Evolutionary conservation across 2,888 invertebrate species (phyloP).

Genomic region (Lamellibrachia columna): DNA sequence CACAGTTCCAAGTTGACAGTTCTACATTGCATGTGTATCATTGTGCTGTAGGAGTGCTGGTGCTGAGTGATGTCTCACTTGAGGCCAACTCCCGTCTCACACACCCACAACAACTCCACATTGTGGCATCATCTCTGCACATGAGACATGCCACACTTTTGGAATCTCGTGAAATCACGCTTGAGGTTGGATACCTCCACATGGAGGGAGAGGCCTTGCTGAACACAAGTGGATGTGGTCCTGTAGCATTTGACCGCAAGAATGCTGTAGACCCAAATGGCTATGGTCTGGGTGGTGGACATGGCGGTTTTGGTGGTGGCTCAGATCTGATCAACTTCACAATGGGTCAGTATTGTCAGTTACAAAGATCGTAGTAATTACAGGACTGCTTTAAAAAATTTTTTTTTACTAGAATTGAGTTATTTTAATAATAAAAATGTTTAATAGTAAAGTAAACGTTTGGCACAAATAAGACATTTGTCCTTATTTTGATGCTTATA

Average conservation of each 20-base stretch:
- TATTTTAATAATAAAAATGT: background rate
- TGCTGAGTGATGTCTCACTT: conserved; percentile 44
- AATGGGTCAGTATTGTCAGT: background rate
- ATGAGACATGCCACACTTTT: conserved; percentile 47
- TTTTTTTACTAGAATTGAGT: background rate
- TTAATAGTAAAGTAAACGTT: no score
- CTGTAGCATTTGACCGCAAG: background rate
- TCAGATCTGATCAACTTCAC: background rate
- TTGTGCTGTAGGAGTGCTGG: conserved; percentile 42
- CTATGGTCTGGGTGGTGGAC: conserved; percentile 26
- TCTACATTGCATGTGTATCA: background rate
- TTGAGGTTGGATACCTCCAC: conserved; percentile 40
- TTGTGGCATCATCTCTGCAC: conserved; percentile 42
- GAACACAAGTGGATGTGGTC: conserved; percentile 35
- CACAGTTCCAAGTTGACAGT: no score
- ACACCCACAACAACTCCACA: conserved; percentile 41
- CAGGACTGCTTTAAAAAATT: background rate
- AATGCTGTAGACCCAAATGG: background rate
- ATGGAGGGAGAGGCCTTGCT: conserved; percentile 48
- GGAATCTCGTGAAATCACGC: conserved; percentile 42
- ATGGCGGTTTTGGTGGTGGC: conserved; percentile 33
- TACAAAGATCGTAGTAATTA: background rate
- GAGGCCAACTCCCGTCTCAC: conserved; percentile 44
- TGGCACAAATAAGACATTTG: background rate
- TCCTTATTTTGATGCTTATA: background rate